Evolutionary conservation across 2,113 vertebrate genomes (phyloP), one percentile per base, ranked within the genome.

Genomic region (Galeopterus variegatus): DNA sequence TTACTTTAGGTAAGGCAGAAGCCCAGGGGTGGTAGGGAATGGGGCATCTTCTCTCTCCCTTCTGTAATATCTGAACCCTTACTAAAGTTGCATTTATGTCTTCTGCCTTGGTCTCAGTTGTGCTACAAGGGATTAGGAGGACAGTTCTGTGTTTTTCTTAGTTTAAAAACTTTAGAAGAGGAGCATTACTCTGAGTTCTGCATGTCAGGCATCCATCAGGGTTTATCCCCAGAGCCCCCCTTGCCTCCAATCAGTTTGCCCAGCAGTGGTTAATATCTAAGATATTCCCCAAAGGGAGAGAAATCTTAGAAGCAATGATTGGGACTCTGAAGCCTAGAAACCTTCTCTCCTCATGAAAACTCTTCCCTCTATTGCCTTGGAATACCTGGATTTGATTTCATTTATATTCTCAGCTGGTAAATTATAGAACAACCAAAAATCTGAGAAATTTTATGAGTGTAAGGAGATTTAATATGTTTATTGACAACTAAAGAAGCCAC

Each of bases 221-320:
- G 23, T 50, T 48, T 45, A 69, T 48, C 1, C 3, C 1, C 18
- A 1, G 0, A 2, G 6, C 21, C 45, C 3, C 14, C 14, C 2
- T 36, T 75, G 13, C 50, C 3, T 92, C 17, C 3, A 24, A 5
- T 26, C 4, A 5, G 15, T 15, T 84, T n/a, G 11, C 1, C 6
- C 15, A 52, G n/a, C 4, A n/a, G 41, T 64, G 56, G 45, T 50
- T 72, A 65, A 19, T n/a, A 41, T 52, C n/a, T 54, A 6, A 41
- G 41, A 6, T 41, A 60, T 6, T 9, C 33, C 11, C 33, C 5
- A 91, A 94, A 79, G 17, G 11, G 28, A 77, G 52, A 33, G 52
- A 8, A 52, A 77, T 33, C 15, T 69, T 69, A 52, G n/a, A 52
- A 64, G 60, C 33, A 73, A 17, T 45, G 6, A 0, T 14, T 75